Evolutionary conservation across 2,113 vertebrate genomes (phyloP).

Genomic region (Epinephelus cyanopodus): DNA sequence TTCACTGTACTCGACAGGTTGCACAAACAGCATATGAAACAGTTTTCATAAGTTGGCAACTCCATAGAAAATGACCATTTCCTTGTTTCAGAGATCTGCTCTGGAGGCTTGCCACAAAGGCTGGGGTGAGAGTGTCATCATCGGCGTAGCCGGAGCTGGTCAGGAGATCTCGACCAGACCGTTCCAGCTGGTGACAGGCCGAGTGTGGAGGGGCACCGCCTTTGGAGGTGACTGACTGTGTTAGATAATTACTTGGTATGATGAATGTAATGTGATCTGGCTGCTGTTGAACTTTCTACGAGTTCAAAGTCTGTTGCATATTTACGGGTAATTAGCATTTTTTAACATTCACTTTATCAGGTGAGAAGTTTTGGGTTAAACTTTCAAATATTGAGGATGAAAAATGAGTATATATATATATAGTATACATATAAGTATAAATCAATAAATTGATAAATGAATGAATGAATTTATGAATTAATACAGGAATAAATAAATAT

Average conservation of each 20-base stretch:
- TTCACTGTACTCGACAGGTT: not conserved
- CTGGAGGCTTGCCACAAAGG: conserved; percentile 88
- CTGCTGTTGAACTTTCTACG: not conserved
- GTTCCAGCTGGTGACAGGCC: conserved; percentile 88
- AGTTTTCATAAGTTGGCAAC: not conserved
- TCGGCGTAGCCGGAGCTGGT: conserved; percentile 86
- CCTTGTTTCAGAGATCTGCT: conserved; percentile 84
- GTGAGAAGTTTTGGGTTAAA: too few species aligned
- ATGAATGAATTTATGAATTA: too few species aligned
- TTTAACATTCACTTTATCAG: not conserved
- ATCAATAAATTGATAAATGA: too few species aligned
- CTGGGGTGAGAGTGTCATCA: conserved; percentile 89
- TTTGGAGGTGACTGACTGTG: conserved; percentile 87
- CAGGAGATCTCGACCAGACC: conserved; percentile 88
- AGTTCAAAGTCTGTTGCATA: not conserved
- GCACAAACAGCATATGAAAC: not conserved
- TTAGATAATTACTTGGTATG: conserved; percentile 1
- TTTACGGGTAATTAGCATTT: not conserved
- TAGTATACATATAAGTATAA: too few species aligned
- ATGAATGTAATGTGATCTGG: not conserved
- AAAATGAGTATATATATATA: too few species aligned
- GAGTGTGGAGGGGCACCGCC: conserved; percentile 89
- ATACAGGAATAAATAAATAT: too few species aligned
- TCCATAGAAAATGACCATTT: not conserved
- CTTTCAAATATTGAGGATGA: too few species aligned